These are phyloP conservation scores for Mythimna pallens DNA, from an alignment of 2,888 invertebrate species.

Conservation along the genomic window DNA sequence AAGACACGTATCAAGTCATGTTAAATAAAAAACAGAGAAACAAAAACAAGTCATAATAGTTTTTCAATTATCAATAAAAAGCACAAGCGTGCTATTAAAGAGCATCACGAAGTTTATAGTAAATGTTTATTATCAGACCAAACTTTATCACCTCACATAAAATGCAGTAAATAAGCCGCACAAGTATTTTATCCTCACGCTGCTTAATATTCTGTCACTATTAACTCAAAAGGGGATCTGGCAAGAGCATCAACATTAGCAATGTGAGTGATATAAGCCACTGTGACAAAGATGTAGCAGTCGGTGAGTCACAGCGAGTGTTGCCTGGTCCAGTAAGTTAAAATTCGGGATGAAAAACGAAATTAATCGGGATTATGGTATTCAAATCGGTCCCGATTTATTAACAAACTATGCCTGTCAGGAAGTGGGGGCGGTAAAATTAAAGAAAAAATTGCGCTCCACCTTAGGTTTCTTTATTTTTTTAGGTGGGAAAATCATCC, in stretches of 20 bases:
- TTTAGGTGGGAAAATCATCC: too few relatives aligned
- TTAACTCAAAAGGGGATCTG: constrained; percentile 46
- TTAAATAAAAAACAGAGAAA: too few relatives aligned
- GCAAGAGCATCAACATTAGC: constrained; percentile 42
- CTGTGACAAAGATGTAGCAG: constrained; percentile 40
- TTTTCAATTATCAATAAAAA: neutral
- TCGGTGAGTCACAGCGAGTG: constrained; percentile 28
- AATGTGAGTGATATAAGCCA: constrained; percentile 36
- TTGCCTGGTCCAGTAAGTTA: too few relatives aligned
- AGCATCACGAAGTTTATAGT: neutral
- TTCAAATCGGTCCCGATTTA: too few relatives aligned
- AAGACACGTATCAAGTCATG: too few relatives aligned
- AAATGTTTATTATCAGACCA: neutral
- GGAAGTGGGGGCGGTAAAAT: too few relatives aligned
- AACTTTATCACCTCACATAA: neutral
- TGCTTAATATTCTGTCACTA: constrained; percentile 33
- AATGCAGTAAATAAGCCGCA: constrained; percentile 14
- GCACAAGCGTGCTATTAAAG: neutral
- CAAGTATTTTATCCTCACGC: constrained; percentile 18
- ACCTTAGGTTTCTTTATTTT: too few relatives aligned
- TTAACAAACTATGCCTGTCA: too few relatives aligned
- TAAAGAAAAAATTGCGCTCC: too few relatives aligned
- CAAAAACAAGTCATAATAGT: neutral
- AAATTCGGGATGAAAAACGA: too few relatives aligned
- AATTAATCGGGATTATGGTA: too few relatives aligned